Percentiles rank a stretch among this genome's conserved stretches.
These are phyloP conservation scores for Ochropacha duplaris DNA, from an alignment of 2,888 invertebrate species.

Conservation along the genomic window DNA sequence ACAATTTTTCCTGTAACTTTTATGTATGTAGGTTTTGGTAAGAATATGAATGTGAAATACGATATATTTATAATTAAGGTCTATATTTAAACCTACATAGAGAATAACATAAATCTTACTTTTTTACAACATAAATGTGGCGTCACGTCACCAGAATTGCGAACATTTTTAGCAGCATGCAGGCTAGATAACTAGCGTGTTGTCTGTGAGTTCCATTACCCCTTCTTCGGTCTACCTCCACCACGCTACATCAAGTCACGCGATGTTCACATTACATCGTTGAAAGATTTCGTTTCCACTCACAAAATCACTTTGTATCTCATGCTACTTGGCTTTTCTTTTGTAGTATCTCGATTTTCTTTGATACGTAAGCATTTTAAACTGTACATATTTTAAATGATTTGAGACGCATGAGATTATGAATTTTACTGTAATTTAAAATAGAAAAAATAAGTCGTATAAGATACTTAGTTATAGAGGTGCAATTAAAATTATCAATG, in stretches of 20 bases:
- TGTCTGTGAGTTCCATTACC: constrained; percentile 57
- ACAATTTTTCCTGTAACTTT: too few relatives aligned
- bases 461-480: too few relatives aligned
- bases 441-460: too few relatives aligned
- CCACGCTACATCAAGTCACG: constrained; percentile 64
- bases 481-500: too few relatives aligned
- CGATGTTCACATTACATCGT: constrained; percentile 72
- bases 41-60: too few relatives aligned
- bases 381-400: neutral
- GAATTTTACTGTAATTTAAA: too few relatives aligned
- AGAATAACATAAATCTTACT: neutral
- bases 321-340: constrained; percentile 48
- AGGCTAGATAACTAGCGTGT: constrained; percentile 33
- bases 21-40: too few relatives aligned
- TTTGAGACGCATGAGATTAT: neutral
- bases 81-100: constrained; percentile 18
- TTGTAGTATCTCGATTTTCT: constrained; percentile 28
- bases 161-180: constrained; percentile 13
- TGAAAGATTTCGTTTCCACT: constrained; percentile 76
- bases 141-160: constrained; percentile 2
- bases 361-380: constrained; percentile 14
- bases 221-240: constrained; percentile 44
- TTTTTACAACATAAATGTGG: neutral
- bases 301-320: constrained; percentile 77
- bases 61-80: neutral